Evolutionary conservation across 2,888 invertebrate genomes (phyloP).

Genomic region (Cerastoderma edule): DNA sequence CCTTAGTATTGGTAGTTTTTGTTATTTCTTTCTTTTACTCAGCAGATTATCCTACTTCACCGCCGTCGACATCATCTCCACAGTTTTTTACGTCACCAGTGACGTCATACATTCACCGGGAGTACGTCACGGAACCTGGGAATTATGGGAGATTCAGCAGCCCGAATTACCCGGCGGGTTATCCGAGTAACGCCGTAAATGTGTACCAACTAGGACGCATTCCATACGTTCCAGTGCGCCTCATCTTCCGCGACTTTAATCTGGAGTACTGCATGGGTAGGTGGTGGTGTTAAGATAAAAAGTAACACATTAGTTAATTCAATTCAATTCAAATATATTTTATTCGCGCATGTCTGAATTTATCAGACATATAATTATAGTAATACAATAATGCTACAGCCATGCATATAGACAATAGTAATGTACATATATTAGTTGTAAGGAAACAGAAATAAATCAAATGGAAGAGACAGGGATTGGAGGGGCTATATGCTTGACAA

Average conservation of each 20-base stretch:
- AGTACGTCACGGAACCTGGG: not conserved
- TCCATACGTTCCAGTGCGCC: not conserved
- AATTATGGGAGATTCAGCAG: not conserved
- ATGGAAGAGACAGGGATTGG: too few relatives aligned
- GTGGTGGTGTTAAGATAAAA: not conserved
- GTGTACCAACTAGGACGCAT: constrained; percentile 7
- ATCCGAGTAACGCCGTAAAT: not conserved
- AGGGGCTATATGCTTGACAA: too few relatives aligned
- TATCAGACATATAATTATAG: not conserved
- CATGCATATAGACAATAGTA: not conserved
- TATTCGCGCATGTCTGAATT: not conserved
- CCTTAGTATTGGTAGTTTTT: too few relatives aligned
- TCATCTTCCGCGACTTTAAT: not conserved
- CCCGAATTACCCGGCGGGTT: constrained; percentile 6
- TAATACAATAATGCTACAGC: not conserved
- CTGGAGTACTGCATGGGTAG: constrained; percentile 13
- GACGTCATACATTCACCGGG: not conserved
- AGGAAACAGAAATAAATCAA: too few relatives aligned
- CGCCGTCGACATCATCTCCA: not conserved
- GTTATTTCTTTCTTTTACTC: too few relatives aligned
- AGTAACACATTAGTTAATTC: too few relatives aligned
- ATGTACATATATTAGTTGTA: too few relatives aligned
- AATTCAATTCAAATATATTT: not conserved
- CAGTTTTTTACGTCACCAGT: too few relatives aligned
- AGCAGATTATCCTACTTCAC: too few relatives aligned